Base-by-base conservation (phyloP, 2,113 vertebrate species). In the Spheniscus mendiculus region DNA sequence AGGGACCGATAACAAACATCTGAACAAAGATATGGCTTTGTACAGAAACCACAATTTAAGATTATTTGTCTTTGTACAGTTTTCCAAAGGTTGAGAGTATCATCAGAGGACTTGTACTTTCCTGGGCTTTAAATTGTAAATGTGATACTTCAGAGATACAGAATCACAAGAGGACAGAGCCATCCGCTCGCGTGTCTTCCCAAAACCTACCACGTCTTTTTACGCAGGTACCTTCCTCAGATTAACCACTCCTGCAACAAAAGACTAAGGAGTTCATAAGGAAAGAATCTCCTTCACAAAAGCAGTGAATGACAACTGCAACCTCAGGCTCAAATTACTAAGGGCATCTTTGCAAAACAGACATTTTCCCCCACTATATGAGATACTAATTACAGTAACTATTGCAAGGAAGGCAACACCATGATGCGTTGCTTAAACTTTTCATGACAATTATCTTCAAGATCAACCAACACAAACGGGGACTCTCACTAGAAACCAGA, bases 231-330 rank as follows among this genome's bases (percentile, higher is more conserved):
- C 50, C 32, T 79, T 53, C 53, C 49, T 52, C 50, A 6, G 23
- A 21, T 38, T 1, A 66, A 40, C 50, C 55, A 13, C 42, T 49
- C 42, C 72, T 47, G 36, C 59, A 44, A 30, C 45, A 18, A 16
- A 25, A 71, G 32, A 10, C 11, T 6, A 5, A 34, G 26, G 14
- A 44, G 34, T 1, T 55, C 15, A 18, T 2, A 4, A 1, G 45
- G 36, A 42, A 56, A 21, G 40, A 50, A 56, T 19, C 59, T 58
- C 38, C 63, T 44, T 50, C 32, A 6, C 0, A 11, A 62, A 38
- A 88, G n/a, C 70, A 29, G 11, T 0, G 6, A 66, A 15, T 3
- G 26, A 72, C 26, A 83, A 30, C 34, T 36, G 56, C 0, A 0
- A 34, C 36, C 67, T 59, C 20, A 5, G 40, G 69, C 23, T 53